Base-by-base conservation (phyloP, 35 echinoderm and acorn worm species). In the Amphiura filiformis region DNA sequence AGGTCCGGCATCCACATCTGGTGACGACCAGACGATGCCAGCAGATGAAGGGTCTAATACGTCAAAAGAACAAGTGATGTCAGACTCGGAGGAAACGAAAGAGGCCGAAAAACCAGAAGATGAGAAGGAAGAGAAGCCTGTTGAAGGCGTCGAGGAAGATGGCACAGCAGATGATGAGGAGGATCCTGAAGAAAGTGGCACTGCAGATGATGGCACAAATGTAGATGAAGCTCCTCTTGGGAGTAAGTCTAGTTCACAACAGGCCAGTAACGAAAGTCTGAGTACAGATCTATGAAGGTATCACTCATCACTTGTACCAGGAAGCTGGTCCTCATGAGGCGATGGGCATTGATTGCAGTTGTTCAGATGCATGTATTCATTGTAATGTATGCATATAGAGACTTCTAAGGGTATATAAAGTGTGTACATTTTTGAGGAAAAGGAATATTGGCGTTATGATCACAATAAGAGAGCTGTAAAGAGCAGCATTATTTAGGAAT, bases 21-120 rank as follows among this genome's bases (percentile, higher is more conserved):
- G 41, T 9, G 41, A 47, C 17, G 41, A 47, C 4, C 41, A 47
- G 41, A 17, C 4, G 41, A 47, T 47, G 41, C 41, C 41, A 70
- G 61, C 11, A 26, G 61, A 47, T n/a, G 61, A 70, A 70, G 28
- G 26, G 5, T 9, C 41, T 70, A 5, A 70, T 30, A 23, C 26
- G 4, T 30, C 61, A 80, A 32, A 80, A 5, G 78, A 80, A 40
- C 18, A 31, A 32, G 34, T 38, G 78, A 31, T 15, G n/a, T 35
- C 2, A 31, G 31, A 87, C 70, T 78, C 26, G 85, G 78, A 84
- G 65, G 79, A 86, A 34, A 93, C 81, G 61, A 78, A 33, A 76
- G 64, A 84, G 23, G 76, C 56, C 32, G 70, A 81, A n/a, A 77
- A 86, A 84, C 7, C 75, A 56, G 49, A 93, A 77, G 65, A 87